phyloP scores from a whole-genome alignment of 2,797 vertebrate genomes.

The Lycodopsis pacificus region DNA sequence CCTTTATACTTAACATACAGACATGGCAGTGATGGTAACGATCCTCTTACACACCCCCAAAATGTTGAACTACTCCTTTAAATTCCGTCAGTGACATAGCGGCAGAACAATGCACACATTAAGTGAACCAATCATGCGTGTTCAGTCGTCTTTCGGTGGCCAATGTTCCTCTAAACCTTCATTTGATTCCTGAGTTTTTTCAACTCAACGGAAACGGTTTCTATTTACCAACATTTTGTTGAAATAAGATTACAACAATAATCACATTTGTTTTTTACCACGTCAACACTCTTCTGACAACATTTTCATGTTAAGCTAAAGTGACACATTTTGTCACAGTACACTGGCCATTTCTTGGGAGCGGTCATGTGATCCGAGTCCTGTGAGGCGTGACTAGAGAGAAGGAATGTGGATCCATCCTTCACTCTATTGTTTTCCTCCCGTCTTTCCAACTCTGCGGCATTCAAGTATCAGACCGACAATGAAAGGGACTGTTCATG shows the following conservation, averaged over 20 bases:
- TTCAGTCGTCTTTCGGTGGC: too few relatives aligned
- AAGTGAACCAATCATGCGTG: not conserved
- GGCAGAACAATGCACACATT: not conserved
- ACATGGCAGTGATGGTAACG: not conserved
- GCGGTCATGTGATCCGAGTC: conserved; percentile 59
- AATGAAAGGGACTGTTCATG: conserved; percentile 42
- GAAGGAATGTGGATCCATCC: conserved; percentile 64
- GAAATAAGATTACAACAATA: not conserved
- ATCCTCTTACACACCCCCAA: not conserved
- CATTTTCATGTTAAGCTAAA: not conserved
- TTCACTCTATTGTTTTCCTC: conserved; percentile 52
- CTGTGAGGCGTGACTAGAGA: conserved; percentile 63
- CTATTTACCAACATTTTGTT: not conserved
- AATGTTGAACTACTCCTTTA: not conserved
- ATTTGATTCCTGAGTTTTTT: not conserved
- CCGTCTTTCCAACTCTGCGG: conserved; percentile 35
- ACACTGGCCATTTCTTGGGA: not conserved
- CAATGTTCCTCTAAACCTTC: not conserved
- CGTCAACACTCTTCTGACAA: not conserved
- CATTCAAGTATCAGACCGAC: conserved; percentile 34
- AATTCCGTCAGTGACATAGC: not conserved
- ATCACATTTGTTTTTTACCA: not conserved
- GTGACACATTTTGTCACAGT: not conserved
- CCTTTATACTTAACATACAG: not conserved
- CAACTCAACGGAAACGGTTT: not conserved